phyloP scores from a whole-genome alignment of 1,140 invertebrate genomes.

The Marisa cornuarietis region DNA sequence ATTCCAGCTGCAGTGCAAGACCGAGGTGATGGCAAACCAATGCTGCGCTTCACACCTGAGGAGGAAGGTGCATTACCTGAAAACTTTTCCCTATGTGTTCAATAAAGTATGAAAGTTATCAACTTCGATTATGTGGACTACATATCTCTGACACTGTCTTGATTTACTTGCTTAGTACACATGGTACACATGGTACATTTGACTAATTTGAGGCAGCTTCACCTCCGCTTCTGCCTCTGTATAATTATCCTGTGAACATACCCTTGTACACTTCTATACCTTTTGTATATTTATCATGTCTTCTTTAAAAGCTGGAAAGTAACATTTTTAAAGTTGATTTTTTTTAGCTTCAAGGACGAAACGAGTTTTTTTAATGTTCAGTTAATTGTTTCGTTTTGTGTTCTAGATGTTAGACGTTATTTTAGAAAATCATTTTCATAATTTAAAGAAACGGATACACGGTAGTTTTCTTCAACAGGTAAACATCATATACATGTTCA shows the following conservation, averaged over 20 bases:
- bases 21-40: constrained; percentile 9
- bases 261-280: background rate
- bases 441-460: too few species aligned
- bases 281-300: too few species aligned
- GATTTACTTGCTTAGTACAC: background rate
- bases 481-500: constrained; percentile 70
- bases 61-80: background rate
- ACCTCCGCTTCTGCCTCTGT: background rate
- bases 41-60: constrained; percentile 10
- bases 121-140: background rate
- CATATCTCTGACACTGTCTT: too few species aligned
- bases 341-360: too few species aligned
- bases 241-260: background rate
- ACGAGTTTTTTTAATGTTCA: too few species aligned
- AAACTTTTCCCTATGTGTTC: too few species aligned
- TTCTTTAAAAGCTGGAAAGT: too few species aligned
- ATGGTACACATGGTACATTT: background rate
- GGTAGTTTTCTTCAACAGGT: constrained; percentile 47
- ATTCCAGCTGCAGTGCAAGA: constrained; percentile 1
- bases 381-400: too few species aligned
- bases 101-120: too few species aligned
- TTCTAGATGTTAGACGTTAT: too few species aligned
- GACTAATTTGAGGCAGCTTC: background rate
- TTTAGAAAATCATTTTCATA: too few species aligned
- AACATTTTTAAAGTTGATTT: too few species aligned